Evolutionary conservation across 2,113 vertebrate genomes (phyloP), one percentile per base, ranked within the genome.

Genomic region (Eudyptes chrysolophus): DNA sequence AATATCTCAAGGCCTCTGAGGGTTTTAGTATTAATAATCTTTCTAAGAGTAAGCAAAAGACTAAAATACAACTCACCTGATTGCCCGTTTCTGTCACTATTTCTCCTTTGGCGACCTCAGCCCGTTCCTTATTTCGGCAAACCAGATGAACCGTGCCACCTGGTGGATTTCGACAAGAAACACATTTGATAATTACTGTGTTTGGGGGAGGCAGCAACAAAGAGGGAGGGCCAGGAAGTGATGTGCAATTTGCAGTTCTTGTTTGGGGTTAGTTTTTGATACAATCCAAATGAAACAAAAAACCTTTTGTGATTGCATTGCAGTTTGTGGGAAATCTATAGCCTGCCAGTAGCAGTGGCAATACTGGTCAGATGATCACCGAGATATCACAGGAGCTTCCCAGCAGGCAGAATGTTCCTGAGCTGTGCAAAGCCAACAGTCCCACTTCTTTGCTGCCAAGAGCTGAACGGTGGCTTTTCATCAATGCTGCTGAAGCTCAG

Each of bases 131-230:
- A 93, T 98, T 99, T 60, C 99, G 85, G 97, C 99, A 99, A 55
- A 99, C 95, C 97, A 99, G 96, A 95, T 99, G 99, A 94, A 99
- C 97, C 0, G 97, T 99, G 96, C 99, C 99, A 84, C 99, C 99
- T 99, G 78, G 95, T 97, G 98, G 97, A 95, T 85, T 62, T 77
- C 2, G 1, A 52, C 11, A 17, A 76, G 91, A 96, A 96, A 83
- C 18, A 82, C 93, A 77, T 11, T 57, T 27, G 25, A 44, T 17
- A 40, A 26, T 44, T 55, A 62, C n/a, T 27, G 30, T 1, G 6
- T 8, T 8, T 16, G 7, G 51, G 17, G 57, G 44, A 61, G 26
- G 21, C 29, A 58, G 19, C 30, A 36, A 34, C 13, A 17, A 30
- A 46, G 26, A 44, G 32, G 24, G 44, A 49, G n/a, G 46, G 51